Percentiles rank a stretch among this genome's conserved stretches.
Evolutionary conservation across 2,113 vertebrate species (phyloP).

Genomic region (Cephalopterus ornatus): DNA sequence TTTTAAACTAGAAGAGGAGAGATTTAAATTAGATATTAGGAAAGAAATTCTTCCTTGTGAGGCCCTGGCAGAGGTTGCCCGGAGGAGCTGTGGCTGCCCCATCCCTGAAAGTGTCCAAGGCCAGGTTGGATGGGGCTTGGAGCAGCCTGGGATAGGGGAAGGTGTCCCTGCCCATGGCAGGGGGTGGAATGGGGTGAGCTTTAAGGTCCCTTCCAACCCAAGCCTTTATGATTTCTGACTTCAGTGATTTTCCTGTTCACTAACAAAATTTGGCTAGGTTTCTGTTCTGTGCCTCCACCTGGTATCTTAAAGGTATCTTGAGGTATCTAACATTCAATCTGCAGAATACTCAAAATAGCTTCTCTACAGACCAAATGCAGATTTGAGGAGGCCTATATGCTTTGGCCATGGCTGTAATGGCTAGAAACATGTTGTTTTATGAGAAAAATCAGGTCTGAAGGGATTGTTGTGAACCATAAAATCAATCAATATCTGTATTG

Average conservation of each 20-base stretch:
- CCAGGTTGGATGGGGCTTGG: accelerated
- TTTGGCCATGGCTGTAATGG: background rate
- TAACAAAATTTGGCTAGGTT: background rate
- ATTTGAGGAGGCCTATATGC: background rate
- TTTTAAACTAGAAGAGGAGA: background rate
- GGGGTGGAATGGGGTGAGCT: background rate
- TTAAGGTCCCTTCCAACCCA: background rate
- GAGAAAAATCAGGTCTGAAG: background rate
- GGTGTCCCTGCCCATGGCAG: background rate
- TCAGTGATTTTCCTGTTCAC: background rate
- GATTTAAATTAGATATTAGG: background rate
- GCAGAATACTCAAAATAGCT: background rate
- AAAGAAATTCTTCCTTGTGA: background rate
- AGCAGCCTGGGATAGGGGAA: accelerated
- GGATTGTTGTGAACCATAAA: background rate
- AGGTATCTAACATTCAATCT: background rate
- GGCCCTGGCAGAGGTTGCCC: background rate
- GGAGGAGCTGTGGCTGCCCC: background rate
- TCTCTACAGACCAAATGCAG: background rate
- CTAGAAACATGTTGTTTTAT: background rate
- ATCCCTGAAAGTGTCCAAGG: background rate
- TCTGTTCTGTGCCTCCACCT: background rate
- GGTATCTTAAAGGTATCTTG: too few species aligned
- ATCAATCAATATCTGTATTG: background rate
- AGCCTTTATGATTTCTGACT: background rate